Base-by-base conservation (phyloP, 2,888 invertebrate species). In the Ypsolopha scabrella region DNA sequence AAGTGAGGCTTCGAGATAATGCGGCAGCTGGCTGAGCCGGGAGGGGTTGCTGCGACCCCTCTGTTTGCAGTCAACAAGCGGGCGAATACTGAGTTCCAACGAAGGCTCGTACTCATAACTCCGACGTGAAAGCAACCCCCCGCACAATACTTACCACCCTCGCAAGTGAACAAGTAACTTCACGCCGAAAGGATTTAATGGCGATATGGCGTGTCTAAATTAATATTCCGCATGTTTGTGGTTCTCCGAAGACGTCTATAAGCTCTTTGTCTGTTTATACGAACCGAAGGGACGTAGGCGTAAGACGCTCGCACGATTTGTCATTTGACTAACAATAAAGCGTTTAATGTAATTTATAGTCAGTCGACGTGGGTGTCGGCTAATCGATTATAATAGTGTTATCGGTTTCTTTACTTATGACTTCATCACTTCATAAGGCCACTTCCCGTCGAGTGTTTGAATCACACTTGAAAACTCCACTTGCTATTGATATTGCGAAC, bases 301-400 rank as follows among this genome's bases (percentile, higher is more conserved):
- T 67, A 66, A 66, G 68, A 67, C 65, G 68, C 71, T 72, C 69
- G 65, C 68, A 68, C 77, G 11, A 76, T 81, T 81, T 80, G 79
- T 82, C 80, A 78, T 77, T 68, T 67, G 57, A 65, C 72, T 77
- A 80, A 82, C 80, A 80, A 80, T 80, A 73, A 75, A 74, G 68
- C 70, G 72, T 75, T 80, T 75, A 75, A 72, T 73, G 68, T 73
- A 76, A 78, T 80, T 81, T 79, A 79, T 79, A 74, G 67, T 56
- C 68, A n/a, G 6, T 6, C 24, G 13, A 7, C 33, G 50, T 39
- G 41, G 38, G 50, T n/a, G 38, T 50, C 10, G 39, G 41, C 50
- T 39, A 48, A 41, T 39, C 48, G 38, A 48, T 48, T 48, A 47
- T 48, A 48, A 48, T 39, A 34, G n/a, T 45, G 34, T 45, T 45